Evolutionary conservation across 2,797 vertebrate species (phyloP), one percentile per base, ranked within the genome.

Genomic region (Channallabes apus): DNA sequence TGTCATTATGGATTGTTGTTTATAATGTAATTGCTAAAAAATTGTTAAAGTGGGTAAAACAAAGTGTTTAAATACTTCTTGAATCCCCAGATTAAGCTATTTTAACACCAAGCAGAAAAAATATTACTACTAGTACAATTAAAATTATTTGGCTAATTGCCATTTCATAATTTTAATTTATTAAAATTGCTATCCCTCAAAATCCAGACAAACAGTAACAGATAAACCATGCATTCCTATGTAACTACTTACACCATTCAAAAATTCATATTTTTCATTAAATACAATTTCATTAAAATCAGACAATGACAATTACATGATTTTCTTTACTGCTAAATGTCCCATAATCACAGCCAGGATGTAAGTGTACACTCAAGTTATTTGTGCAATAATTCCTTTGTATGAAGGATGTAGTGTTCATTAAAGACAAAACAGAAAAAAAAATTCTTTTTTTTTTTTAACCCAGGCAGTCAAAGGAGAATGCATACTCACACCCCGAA

Each of bases 91-190:
- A 76, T 8, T 22, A 56, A 35, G 56, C 7, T 24, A 32, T 20
- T 12, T 8, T 7, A 59, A 35, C 5, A 77, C 9, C 15, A 75
- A 29, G 41, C 14, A 51, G 9, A 38, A 41, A 3, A 69, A 69
- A 6, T 58, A 76, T 76, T 9, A 58, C 51, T 62, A 14, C 22
- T 24, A 12, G 22, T 62, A 79, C 14, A 41, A 41, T 62, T 79
- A 62, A 54, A 78, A 78, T 78, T 20, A 38, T 79, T 59, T 3
- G 0, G 56, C 75, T 12, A 24, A 54, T 75, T 76, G 18, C 18
- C 17, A 84, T 87, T 84, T 75, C 85, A 68, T 81, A 86, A 83
- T 86, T 89, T 85, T 88, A 41, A 84, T 94, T 94, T 94, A 93
- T 93, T 93, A 68, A 91, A 89, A 91, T 73, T 72, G 72, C 80